Conservation (phyloP, 2,888 invertebrate species). For the Cheilosia grossa region DNA sequence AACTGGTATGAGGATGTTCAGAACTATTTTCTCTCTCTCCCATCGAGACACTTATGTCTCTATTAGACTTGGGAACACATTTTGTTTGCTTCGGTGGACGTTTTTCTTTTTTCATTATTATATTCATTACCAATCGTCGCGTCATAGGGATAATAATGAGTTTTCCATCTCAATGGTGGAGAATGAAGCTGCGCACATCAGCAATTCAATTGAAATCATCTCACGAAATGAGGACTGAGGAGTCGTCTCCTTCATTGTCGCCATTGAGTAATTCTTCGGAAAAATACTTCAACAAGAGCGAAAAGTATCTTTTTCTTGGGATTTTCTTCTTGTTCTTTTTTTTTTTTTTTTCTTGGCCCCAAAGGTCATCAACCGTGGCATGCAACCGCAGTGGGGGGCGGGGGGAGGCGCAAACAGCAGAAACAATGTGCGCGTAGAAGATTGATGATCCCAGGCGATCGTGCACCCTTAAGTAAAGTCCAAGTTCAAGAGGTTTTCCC, state of each 20-base stretch:
- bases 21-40: constrained; percentile 30
- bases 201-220: constrained; percentile 68
- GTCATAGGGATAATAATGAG: constrained; percentile 46
- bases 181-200: constrained; percentile 34
- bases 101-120: constrained; percentile 1
- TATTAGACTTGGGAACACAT: constrained; percentile 46
- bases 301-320: constrained; percentile 24
- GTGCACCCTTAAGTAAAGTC: constrained; percentile 52
- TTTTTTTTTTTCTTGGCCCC: background rate
- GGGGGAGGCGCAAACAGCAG: background rate
- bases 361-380: constrained; percentile 67
- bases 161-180: constrained; percentile 58
- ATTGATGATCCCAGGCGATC: constrained; percentile 69
- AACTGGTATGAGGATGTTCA: constrained; percentile 54
- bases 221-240: constrained; percentile 46
- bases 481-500: constrained; percentile 70
- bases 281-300: constrained; percentile 18
- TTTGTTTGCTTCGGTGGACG: constrained; percentile 32
- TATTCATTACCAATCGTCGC: constrained; percentile 57
- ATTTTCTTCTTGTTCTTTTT: constrained; percentile 7
- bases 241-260: constrained; percentile 14
- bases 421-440: constrained; percentile 41
- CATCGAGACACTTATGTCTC: constrained; percentile 50
- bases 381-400: background rate
- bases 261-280: constrained; percentile 46